Base-by-base conservation (phyloP, 1,140 invertebrate species). In the Hyles vespertilio region DNA sequence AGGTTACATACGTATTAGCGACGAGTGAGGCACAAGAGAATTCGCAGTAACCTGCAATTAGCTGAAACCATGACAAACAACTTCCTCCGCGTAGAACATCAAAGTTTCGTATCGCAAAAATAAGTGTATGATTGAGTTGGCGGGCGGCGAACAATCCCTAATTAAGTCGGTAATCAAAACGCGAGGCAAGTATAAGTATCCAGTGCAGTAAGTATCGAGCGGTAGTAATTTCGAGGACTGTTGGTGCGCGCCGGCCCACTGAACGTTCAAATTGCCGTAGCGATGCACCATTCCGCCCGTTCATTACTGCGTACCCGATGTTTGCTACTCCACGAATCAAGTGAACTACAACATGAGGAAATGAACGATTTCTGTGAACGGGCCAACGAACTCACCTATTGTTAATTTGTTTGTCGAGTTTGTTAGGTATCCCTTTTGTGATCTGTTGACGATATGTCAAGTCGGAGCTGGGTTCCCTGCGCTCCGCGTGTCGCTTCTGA, bases 241-340 rank as follows among this genome's bases (percentile, higher is more conserved):
- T 81, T 81, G 78, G 75, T 80, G 67, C 70, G 72, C 69, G 59
- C 66, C 79, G 79, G 76, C 58, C 77, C 80, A 82, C 77, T 84
- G 77, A 78, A 70, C 81, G 79, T 77, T 81, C 79, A 87, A 87
- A 87, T 85, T 84, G 75, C 72, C 81, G 82, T 83, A 65, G 70
- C 81, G 73, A 53, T 59, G 63, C 69, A 69, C 72, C 68, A 70
- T 77, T 69, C 74, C 65, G 69, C 61, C 58, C 72, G 70, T 77
- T 85, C 80, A 83, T 81, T 81, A 78, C 72, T 61, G 67, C 56
- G 47, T 45, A 58, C 48, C 59, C 75, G 53, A 65, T 77, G 77
- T 81, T 81, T 82, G 75, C 78, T 81, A 82, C 77, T 78, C 79
- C 66, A 74, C 72, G 74, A 74, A 77, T 83, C 71, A 77, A 85